phyloP scores from a whole-genome alignment of 2,888 invertebrate genomes.

The Alsophila aescularia region DNA sequence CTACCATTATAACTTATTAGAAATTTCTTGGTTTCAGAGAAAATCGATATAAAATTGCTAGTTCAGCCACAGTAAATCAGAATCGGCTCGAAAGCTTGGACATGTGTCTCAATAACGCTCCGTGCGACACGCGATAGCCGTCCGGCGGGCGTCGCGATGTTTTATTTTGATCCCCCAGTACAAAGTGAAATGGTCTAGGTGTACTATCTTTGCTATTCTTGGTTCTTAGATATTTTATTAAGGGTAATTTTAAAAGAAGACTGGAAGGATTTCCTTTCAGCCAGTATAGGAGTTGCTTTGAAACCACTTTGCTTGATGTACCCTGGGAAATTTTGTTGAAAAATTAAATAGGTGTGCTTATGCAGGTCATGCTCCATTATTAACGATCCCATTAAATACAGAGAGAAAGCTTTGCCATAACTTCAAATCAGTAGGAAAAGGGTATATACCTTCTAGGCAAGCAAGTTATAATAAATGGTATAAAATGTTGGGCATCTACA shows the following conservation, averaged over 20 bases:
- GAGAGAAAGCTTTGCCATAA: too few species aligned
- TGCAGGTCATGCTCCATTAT: too few species aligned
- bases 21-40: neutral
- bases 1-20: too few species aligned
- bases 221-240: slow-evolving; percentile 23
- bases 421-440: too few species aligned
- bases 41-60: slow-evolving; percentile 16
- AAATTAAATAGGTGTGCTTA: too few species aligned
- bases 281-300: neutral
- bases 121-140: slow-evolving; percentile 40
- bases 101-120: slow-evolving; percentile 42
- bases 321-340: too few species aligned
- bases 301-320: neutral
- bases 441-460: too few species aligned
- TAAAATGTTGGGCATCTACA: too few species aligned
- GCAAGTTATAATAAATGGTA: too few species aligned
- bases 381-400: too few species aligned
- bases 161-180: slow-evolving; percentile 38
- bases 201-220: slow-evolving; percentile 26
- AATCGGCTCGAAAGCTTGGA: slow-evolving; percentile 36
- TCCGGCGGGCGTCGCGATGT: slow-evolving; percentile 27
- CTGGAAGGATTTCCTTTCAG: neutral
- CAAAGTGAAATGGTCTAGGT: slow-evolving; percentile 37
- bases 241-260: slow-evolving; percentile 4
- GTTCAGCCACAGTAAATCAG: slow-evolving; percentile 35